Evolutionary conservation across 2,113 vertebrate species (phyloP).

Genomic region (Bujurquina vittata): DNA sequence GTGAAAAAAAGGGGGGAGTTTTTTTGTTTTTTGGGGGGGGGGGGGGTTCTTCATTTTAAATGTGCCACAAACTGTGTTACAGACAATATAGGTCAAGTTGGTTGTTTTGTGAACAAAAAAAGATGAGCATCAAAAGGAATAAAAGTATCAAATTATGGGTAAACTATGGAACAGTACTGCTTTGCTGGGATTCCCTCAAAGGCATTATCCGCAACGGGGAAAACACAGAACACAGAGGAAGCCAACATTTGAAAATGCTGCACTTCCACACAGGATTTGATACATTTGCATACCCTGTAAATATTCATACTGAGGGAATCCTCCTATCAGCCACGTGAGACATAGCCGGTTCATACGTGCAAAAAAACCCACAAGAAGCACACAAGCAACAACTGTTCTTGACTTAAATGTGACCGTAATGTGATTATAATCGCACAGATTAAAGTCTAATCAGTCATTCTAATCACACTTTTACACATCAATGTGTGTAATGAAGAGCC

Average conservation of each 20-base stretch:
- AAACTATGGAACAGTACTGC: conserved; percentile 24
- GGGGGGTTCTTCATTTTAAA: conserved; percentile 8
- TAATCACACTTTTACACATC: conserved; percentile 28
- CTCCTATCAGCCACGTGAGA: conserved; percentile 10
- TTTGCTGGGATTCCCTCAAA: conserved; percentile 69
- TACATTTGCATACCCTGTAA: conserved; percentile 62
- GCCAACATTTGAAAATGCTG: conserved; percentile 33
- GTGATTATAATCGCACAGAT: conserved; percentile 64
- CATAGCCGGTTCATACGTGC: conserved; percentile 15
- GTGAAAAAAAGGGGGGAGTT: too few relatives aligned
- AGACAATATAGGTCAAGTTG: conserved; percentile 27
- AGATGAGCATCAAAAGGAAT: conserved; percentile 52
- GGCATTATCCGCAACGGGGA: conserved; percentile 41
- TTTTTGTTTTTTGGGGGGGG: not conserved
- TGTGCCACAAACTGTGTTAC: conserved; percentile 9
- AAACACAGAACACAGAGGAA: conserved; percentile 25
- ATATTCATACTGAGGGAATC: conserved; percentile 71
- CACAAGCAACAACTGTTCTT: conserved; percentile 20
- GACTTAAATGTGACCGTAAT: conserved; percentile 63
- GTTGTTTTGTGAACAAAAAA: conserved; percentile 15
- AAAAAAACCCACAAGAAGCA: conserved; percentile 10
- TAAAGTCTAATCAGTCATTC: conserved; percentile 65
- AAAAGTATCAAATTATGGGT: conserved; percentile 41
- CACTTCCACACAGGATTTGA: conserved; percentile 18
- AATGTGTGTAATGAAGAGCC: conserved; percentile 4